phyloP scores from a whole-genome alignment of 2,113 vertebrate genomes.

The Psilopsiagon aymara region DNA sequence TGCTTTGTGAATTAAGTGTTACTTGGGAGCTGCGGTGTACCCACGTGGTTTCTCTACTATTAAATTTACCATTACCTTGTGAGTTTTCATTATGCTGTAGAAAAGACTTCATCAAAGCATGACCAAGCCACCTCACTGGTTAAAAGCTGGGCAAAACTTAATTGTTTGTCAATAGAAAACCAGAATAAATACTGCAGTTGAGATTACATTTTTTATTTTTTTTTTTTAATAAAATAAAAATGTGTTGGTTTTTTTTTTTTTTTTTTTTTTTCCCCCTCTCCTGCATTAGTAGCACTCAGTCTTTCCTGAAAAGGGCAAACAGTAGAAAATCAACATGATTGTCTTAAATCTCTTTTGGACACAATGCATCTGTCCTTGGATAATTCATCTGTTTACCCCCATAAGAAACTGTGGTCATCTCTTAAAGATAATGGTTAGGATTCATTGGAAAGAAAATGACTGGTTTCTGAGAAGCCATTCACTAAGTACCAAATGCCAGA shows the following conservation, averaged over 20 bases:
- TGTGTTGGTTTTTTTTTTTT: not conserved
- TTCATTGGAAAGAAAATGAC: not conserved
- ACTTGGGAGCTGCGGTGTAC: not conserved
- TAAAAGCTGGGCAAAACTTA: not conserved
- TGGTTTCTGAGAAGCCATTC: not conserved
- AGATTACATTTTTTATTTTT: not conserved
- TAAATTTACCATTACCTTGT: not conserved
- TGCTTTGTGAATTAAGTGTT: not conserved
- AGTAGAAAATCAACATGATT: not conserved
- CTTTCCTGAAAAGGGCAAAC: not conserved
- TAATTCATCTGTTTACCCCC: slow-evolving; percentile 38
- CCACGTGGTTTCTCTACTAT: not conserved
- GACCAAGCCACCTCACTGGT: not conserved
- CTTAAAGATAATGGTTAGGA: not conserved
- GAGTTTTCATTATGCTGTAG: not conserved
- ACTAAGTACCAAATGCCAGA: not conserved
- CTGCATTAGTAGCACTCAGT: not conserved
- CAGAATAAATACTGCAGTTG: not conserved
- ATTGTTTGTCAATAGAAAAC: slow-evolving; percentile 5
- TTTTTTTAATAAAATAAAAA: not conserved
- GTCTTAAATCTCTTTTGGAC: not conserved
- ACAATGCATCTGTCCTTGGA: not conserved
- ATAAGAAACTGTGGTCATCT: slow-evolving; percentile 20
- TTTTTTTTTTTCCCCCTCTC: not conserved
- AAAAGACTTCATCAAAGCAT: not conserved